Percentiles rank a stretch among this genome's conserved stretches.
phyloP scores from a whole-genome alignment of 2,888 invertebrate species.

The Tolmerus cingulatus region DNA sequence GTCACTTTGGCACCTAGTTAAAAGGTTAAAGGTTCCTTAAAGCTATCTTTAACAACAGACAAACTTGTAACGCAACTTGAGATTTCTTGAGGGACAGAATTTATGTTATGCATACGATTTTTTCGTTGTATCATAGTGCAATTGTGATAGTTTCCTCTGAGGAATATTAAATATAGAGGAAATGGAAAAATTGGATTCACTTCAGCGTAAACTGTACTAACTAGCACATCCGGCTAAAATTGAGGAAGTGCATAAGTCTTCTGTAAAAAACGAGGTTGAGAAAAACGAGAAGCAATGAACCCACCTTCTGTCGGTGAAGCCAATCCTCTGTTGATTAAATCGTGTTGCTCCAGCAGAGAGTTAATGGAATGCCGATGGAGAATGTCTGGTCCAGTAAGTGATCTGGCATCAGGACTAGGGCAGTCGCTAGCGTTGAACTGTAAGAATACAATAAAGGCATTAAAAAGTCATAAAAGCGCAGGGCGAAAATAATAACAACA shows the following conservation, averaged over 20 bases:
- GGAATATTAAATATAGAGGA: neutral
- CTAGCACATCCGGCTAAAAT: neutral
- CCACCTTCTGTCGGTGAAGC: constrained; percentile 59
- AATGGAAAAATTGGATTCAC: neutral
- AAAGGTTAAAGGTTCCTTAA: neutral
- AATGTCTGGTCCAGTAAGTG: constrained; percentile 60
- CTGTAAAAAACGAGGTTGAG: neutral
- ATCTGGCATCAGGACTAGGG: constrained; percentile 52
- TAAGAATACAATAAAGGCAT: constrained; percentile 33
- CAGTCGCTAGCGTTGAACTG: constrained; percentile 50
- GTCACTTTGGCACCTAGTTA: neutral
- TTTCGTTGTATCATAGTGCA: neutral
- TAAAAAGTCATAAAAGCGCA: constrained; percentile 14
- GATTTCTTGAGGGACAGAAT: too few relatives aligned
- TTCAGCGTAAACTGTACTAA: neutral
- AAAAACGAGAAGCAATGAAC: constrained; percentile 26
- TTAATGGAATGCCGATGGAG: constrained; percentile 67
- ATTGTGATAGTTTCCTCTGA: neutral
- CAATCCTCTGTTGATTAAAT: constrained; percentile 56
- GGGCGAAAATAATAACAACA: constrained; percentile 15
- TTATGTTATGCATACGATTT: neutral
- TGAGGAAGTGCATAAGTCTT: neutral
- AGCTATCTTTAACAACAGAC: neutral
- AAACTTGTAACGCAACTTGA: too few relatives aligned
- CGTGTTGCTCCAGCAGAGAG: constrained; percentile 64